Percentiles rank a stretch among this genome's conserved stretches.
Conservation (phyloP, 2,888 invertebrate genomes). For the Pollenia griseotomentosa region DNA sequence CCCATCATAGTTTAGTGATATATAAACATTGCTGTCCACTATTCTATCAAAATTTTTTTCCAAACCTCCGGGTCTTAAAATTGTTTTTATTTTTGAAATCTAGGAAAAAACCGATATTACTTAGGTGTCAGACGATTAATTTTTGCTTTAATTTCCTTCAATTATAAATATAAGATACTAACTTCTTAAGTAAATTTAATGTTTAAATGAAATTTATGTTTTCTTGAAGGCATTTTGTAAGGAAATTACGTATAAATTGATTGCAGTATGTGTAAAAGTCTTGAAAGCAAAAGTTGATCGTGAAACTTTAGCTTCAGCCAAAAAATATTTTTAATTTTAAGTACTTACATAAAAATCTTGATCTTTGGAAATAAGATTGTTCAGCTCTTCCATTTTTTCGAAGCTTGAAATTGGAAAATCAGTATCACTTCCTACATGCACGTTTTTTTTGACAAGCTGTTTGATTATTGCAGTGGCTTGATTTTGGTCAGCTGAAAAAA, state of each 20-base stretch:
- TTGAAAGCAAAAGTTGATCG: constrained; percentile 19
- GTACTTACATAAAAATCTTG: constrained; percentile 11
- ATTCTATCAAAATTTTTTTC: too few relatives aligned
- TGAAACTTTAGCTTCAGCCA: constrained; percentile 18
- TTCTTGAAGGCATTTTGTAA: too few relatives aligned
- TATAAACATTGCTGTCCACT: not conserved
- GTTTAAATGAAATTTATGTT: too few relatives aligned
- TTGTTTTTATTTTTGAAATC: too few relatives aligned
- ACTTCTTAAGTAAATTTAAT: too few relatives aligned
- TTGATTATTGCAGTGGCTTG: constrained; percentile 21
- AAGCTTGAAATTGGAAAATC: constrained; percentile 31
- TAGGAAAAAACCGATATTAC: too few relatives aligned
- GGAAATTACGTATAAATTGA: constrained; percentile 4
- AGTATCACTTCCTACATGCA: constrained; percentile 29
- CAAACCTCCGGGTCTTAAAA: too few relatives aligned
- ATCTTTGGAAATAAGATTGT: not conserved
- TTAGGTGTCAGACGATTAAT: too few relatives aligned
- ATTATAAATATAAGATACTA: too few relatives aligned
- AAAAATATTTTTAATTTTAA: too few relatives aligned
- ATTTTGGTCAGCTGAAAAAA: constrained; percentile 44
- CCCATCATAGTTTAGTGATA: not conserved
- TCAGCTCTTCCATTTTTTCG: constrained; percentile 21
- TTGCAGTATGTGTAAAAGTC: not conserved
- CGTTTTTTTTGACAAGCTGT: constrained; percentile 30
- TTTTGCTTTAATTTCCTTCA: too few relatives aligned